Conservation (phyloP, 2,888 invertebrate species). For the Ophion ellenae region DNA sequence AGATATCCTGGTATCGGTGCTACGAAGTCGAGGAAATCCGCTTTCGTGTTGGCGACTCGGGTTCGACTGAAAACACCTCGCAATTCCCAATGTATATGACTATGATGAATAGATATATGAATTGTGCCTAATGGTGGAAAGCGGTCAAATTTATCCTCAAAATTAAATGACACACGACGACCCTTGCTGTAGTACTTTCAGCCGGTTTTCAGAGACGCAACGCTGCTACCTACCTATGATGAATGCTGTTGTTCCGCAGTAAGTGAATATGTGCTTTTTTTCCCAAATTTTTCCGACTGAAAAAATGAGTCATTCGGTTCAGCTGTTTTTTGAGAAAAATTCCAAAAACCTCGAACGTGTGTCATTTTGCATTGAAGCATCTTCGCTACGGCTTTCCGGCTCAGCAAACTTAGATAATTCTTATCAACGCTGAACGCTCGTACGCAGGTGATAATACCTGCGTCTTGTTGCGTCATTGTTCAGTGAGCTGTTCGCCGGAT, state of each 20-base stretch:
- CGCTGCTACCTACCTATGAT: too few species aligned
- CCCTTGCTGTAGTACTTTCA: too few species aligned
- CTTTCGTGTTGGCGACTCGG: constrained; percentile 41
- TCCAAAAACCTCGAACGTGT: neutral
- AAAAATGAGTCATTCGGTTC: neutral
- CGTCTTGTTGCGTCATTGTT: too few species aligned
- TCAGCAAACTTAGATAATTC: neutral
- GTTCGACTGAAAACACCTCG: constrained; percentile 24
- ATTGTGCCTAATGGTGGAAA: neutral
- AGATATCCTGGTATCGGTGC: constrained; percentile 39
- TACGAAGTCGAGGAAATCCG: constrained; percentile 54
- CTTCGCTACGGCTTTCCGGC: neutral
- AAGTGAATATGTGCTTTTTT: neutral
- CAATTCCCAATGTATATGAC: constrained; percentile 47
- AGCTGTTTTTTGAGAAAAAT: neutral
- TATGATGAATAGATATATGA: neutral
- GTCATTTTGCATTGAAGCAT: neutral
- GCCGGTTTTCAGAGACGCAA: too few species aligned
- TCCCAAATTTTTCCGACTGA: neutral
- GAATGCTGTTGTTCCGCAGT: neutral
- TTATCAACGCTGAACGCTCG: too few species aligned
- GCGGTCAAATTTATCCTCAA: too few species aligned
- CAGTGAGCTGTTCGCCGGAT: neutral
- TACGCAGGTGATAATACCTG: neutral
- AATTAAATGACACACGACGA: too few species aligned